Percentiles rank a stretch among this genome's conserved stretches.
Conservation (phyloP, 2,113 vertebrate species). For the Columbina picui region DNA sequence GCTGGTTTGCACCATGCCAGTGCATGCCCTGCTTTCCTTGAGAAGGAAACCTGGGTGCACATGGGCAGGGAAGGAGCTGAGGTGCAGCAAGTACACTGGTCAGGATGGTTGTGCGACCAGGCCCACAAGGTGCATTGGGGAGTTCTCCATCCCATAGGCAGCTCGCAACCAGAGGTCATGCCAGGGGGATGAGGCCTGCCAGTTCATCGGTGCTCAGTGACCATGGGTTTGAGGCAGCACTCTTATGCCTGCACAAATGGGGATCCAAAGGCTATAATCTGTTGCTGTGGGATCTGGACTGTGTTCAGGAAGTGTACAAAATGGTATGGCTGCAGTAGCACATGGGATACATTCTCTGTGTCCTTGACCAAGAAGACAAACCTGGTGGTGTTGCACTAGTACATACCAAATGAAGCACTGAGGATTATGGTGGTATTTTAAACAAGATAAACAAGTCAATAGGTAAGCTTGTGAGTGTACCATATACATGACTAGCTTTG, state of each 20-base stretch:
- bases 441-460: background rate
- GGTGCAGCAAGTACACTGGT: rapidly evolving
- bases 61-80: background rate
- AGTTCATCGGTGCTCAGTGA: rapidly evolving
- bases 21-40: background rate
- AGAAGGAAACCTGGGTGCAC: rapidly evolving
- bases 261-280: background rate
- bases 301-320: rapidly evolving
- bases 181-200: rapidly evolving
- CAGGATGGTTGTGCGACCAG: background rate
- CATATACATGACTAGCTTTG: background rate
- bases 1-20: background rate
- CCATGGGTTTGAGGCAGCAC: rapidly evolving
- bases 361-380: background rate
- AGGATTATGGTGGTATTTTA: background rate
- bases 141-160: rapidly evolving
- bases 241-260: rapidly evolving
- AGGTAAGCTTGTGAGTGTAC: background rate
- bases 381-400: background rate
- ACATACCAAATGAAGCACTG: background rate
- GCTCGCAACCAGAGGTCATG: background rate
- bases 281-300: background rate
- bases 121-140: rapidly evolving
- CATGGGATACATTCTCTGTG: rapidly evolving
- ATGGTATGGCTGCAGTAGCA: background rate